Evolutionary conservation across 92 coral and sea anemone species (phyloP).

Genomic region (Blastomussa wellsi): DNA sequence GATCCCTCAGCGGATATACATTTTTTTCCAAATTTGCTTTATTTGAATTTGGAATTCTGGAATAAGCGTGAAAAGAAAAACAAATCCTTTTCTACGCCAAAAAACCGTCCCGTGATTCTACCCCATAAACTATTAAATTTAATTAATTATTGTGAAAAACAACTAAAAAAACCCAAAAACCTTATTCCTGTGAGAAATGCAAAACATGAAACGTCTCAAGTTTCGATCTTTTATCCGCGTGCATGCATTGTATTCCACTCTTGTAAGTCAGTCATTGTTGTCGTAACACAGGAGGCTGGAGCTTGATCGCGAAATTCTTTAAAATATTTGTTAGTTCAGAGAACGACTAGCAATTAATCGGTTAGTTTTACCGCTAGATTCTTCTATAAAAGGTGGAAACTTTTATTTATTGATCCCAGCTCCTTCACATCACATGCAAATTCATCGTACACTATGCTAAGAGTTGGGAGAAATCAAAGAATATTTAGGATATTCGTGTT

Average conservation of each 20-base stretch:
- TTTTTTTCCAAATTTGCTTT: slow-evolving; percentile 12
- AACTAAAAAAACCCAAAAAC: slow-evolving; percentile 11
- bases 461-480: neutral
- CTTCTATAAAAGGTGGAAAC: neutral
- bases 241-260: too few relatives aligned
- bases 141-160: slow-evolving; percentile 20
- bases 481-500: neutral
- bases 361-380: neutral
- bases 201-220: neutral
- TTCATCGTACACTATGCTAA: neutral
- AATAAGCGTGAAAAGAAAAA: too few relatives aligned
- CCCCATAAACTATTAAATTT: slow-evolving; percentile 1
- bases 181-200: neutral
- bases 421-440: neutral
- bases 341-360: slow-evolving; percentile 19
- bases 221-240: neutral
- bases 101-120: neutral
- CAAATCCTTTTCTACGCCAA: neutral
- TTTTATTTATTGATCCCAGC: neutral
- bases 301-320: neutral
- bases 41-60: neutral
- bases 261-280: neutral
- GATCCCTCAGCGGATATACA: slow-evolving; percentile 13
- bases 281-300: neutral
- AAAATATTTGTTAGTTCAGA: slow-evolving; percentile 23